These are phyloP conservation scores for Amphilophus citrinellus DNA, from an alignment of 2,113 vertebrate species.

Conservation along the genomic window DNA sequence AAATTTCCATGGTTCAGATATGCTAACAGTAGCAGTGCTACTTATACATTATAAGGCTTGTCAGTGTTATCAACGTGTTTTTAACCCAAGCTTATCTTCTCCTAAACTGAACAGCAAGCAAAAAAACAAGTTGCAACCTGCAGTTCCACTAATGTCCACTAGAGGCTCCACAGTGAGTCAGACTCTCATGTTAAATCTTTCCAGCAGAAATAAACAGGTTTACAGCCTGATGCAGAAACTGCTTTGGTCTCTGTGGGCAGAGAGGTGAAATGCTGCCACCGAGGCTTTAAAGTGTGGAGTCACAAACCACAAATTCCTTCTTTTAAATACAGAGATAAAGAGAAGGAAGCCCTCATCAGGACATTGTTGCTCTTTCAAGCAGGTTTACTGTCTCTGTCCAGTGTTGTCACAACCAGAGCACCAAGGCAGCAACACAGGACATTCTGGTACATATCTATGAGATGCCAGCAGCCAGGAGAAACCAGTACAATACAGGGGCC, in stretches of 20 bases:
- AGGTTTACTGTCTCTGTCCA: neutral
- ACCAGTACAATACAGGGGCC: neutral
- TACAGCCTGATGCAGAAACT: neutral
- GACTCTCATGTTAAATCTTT: neutral
- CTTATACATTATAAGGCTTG: neutral
- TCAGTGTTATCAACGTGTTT: too few species aligned
- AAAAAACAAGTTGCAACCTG: neutral
- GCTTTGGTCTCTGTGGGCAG: neutral
- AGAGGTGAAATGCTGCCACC: neutral
- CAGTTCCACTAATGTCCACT: neutral
- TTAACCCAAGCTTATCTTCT: neutral
- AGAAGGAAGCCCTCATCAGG: neutral
- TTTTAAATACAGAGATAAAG: neutral
- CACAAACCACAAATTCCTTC: fast-evolving
- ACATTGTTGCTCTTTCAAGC: too few species aligned
- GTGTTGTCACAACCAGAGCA: neutral
- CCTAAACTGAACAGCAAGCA: neutral
- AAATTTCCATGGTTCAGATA: too few species aligned
- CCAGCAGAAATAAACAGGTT: neutral
- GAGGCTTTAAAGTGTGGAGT: neutral
- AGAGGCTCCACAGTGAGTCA: neutral
- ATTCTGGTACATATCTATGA: neutral
- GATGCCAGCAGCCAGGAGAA: neutral
- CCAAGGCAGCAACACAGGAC: neutral
- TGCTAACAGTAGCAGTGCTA: too few species aligned